Evolutionary conservation across 2,113 vertebrate species (phyloP).

Genomic region (Amphiprion percula): DNA sequence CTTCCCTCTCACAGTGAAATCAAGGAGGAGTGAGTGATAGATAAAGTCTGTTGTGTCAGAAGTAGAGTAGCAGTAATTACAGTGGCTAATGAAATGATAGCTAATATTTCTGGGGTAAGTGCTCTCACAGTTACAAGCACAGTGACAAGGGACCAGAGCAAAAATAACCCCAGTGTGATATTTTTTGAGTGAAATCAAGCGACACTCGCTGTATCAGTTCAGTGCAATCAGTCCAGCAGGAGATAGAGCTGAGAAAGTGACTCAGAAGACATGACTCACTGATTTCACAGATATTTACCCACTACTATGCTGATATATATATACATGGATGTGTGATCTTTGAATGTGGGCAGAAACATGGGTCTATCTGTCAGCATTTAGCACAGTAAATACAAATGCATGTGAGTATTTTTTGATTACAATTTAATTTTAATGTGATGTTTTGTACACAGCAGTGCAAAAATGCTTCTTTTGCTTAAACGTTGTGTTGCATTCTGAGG

Average conservation of each 20-base stretch:
- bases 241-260: neutral
- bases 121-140: neutral
- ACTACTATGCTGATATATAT: neutral
- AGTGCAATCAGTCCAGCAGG: neutral
- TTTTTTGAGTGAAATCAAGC: constrained; percentile 21
- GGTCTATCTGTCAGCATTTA: neutral
- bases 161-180: neutral
- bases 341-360: neutral
- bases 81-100: neutral
- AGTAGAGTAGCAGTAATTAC: neutral
- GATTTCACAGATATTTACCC: constrained; percentile 11
- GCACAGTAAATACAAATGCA: too few relatives aligned
- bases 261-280: constrained; percentile 16
- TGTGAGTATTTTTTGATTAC: neutral
- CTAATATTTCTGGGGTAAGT: neutral
- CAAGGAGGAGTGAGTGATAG: neutral
- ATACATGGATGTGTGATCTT: neutral
- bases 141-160: neutral
- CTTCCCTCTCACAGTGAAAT: neutral
- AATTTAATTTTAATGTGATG: neutral
- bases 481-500: constrained; percentile 84
- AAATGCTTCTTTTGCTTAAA: constrained; percentile 50
- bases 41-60: neutral
- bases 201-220: constrained; percentile 3
- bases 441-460: neutral